Base-by-base conservation (phyloP, 2,888 invertebrate genomes). In the Eristalinus aeneus region DNA sequence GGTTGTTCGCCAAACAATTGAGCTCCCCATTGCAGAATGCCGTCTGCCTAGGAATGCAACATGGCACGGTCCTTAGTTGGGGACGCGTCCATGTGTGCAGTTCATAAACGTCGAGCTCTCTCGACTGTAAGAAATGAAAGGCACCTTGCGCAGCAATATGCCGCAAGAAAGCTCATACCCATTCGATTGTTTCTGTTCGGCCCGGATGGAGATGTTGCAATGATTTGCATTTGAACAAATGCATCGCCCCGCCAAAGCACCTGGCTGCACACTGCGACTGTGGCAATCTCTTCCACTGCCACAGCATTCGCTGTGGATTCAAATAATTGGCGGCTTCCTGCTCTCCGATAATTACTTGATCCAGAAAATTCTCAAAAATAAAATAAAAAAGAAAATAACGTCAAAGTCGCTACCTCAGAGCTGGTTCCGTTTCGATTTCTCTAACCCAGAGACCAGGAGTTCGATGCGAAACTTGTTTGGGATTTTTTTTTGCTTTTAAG, bases 41-140 rank as follows among this genome's bases (percentile, higher is more conserved):
- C 67, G 54, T 39, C 46, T 72, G 36, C 54, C 27, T 58, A 54
- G 56, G 80, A 61, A 22, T 58, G 27, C 27, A 27, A 11, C 67
- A 53, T 65, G 32, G 56, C 22, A 64, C 20, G 32, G 71, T 76
- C 76, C 81, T 82, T 82, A 72, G 74, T 69, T 71, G 71, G 36
- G 71, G 60, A 54, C n/a, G 60, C 73, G 78, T 73, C 82, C 77
- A 27, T 69, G 76, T 60, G 63, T 77, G 56, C 61, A 81, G 60
- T 60, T 78, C 78, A 78, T 78, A 83, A 73, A 53, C 71, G 54
- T 77, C 39, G 69, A 58, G 60, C 39, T 11, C 84, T 67, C 69
- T 79, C 73, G 69, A 71, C 79, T 79, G 84, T 79, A 60, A 79
- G 79, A 84, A 84, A 84, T 84, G 84, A 84, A 84, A 84, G 83